Percentiles rank a stretch among this genome's conserved stretches.
Evolutionary conservation across 2,113 vertebrate genomes (phyloP).

Genomic region (Poeciliopsis turrubarensis): DNA sequence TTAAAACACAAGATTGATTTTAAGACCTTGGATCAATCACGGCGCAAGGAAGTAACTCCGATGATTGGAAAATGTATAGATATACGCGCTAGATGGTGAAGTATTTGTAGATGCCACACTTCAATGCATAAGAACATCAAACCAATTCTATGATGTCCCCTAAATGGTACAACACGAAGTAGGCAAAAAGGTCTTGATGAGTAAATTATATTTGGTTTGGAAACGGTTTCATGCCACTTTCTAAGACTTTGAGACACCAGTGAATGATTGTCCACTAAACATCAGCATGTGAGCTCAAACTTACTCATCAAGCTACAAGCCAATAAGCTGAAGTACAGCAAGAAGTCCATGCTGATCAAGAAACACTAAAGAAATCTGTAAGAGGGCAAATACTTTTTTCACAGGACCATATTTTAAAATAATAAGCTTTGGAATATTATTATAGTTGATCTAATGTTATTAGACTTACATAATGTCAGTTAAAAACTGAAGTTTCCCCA

Average conservation of each 20-base stretch:
- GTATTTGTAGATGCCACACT: too few relatives aligned
- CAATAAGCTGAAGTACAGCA: background rate
- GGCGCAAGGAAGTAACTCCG: too few relatives aligned
- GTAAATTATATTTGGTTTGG: background rate
- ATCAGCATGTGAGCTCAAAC: background rate
- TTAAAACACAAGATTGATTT: too few relatives aligned
- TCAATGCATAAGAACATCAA: too few relatives aligned
- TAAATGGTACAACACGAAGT: background rate
- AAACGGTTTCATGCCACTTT: too few relatives aligned
- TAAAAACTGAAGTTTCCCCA: constrained; percentile 24
- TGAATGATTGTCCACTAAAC: background rate
- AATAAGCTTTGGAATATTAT: constrained; percentile 14
- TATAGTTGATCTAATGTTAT: background rate
- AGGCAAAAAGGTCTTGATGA: background rate
- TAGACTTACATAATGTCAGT: constrained; percentile 7
- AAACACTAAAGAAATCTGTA: background rate
- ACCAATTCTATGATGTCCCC: background rate
- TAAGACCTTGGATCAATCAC: too few relatives aligned
- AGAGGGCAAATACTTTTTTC: background rate
- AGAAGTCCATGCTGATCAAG: background rate
- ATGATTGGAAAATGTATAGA: too few relatives aligned
- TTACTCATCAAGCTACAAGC: background rate
- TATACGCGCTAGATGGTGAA: too few relatives aligned
- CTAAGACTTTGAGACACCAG: too few relatives aligned
- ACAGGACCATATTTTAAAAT: background rate